Evolutionary conservation across 2,113 vertebrate genomes (phyloP).

Genomic region (Tragelaphus imberbis): DNA sequence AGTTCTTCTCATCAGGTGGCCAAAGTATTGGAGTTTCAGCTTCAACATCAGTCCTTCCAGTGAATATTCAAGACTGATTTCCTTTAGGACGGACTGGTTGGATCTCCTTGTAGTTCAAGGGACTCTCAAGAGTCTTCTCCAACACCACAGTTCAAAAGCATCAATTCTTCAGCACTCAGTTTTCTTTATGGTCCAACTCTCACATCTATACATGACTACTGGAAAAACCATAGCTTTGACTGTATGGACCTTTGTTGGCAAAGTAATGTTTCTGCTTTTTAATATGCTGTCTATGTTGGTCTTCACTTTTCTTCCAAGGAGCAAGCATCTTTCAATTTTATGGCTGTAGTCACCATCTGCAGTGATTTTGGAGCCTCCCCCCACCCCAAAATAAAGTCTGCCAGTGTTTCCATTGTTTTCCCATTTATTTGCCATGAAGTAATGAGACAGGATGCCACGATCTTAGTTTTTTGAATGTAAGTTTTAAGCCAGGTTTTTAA

Average conservation of each 20-base stretch:
- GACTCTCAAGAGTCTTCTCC: not conserved
- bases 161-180: not conserved
- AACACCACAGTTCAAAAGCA: not conserved
- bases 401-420: not conserved
- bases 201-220: not conserved
- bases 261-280: not conserved
- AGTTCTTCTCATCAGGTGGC: not conserved
- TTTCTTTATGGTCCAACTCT: not conserved
- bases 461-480: not conserved
- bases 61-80: not conserved
- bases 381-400: not conserved
- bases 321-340: not conserved
- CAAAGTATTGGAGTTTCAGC: not conserved
- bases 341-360: not conserved
- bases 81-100: not conserved
- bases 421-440: not conserved
- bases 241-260: not conserved
- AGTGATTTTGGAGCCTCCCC: not conserved
- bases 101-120: not conserved
- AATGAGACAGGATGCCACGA: fast-evolving
- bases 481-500: not conserved
- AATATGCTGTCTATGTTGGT: not conserved
- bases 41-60: not conserved
- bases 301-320: not conserved
- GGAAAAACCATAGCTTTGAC: not conserved